Conservation (phyloP, 2,797 vertebrate species). For the Rhabdomys pumilio region DNA sequence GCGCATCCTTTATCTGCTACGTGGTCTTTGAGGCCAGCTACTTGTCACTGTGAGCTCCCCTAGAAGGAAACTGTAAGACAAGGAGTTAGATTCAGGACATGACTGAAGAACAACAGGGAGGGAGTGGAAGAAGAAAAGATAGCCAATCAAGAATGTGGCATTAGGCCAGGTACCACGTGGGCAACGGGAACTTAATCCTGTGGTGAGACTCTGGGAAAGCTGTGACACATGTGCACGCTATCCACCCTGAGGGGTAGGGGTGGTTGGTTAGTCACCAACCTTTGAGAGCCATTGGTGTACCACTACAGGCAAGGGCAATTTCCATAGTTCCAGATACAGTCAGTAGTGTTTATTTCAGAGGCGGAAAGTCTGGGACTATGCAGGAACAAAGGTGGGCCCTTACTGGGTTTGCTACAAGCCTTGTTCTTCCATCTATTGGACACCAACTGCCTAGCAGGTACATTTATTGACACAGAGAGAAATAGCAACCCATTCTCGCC, state of each 20-base stretch:
- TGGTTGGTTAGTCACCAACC: background rate
- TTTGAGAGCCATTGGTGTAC: background rate
- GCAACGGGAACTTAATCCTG: slow-evolving; percentile 56
- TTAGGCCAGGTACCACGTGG: background rate
- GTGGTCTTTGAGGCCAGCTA: background rate
- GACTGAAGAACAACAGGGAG: background rate
- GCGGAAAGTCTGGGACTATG: background rate
- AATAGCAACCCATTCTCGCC: background rate
- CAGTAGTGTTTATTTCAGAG: background rate
- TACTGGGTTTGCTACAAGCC: background rate
- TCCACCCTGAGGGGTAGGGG: background rate
- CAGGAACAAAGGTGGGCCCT: background rate
- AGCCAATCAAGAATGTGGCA: background rate
- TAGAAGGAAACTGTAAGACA: background rate
- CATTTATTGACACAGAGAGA: background rate
- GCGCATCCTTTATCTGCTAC: background rate
- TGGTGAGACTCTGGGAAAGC: slow-evolving; percentile 39
- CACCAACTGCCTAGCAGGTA: slow-evolving; percentile 8
- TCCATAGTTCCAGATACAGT: background rate
- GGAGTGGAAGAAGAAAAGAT: background rate
- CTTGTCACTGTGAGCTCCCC: background rate
- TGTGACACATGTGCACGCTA: background rate
- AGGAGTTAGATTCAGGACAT: background rate
- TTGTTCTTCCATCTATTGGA: slow-evolving; percentile 4
- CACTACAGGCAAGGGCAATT: background rate